Percentiles rank a stretch among this genome's conserved stretches.
These are phyloP conservation scores for Rhorus exstirpatorius DNA, from an alignment of 2,888 invertebrate genomes.

Conservation along the genomic window DNA sequence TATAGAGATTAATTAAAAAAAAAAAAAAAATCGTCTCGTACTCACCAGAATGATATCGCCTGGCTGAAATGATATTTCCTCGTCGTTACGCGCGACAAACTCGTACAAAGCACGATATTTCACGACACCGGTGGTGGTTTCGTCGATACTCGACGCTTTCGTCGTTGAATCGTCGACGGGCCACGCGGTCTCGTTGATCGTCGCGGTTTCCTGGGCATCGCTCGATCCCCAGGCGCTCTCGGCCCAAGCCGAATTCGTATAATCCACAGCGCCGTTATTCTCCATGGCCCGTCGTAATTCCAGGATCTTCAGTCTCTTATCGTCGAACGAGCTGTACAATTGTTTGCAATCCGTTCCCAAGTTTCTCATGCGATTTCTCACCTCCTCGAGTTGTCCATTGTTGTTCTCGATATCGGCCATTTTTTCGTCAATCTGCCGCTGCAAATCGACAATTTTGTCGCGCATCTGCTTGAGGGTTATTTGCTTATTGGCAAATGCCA, in stretches of 20 bases:
- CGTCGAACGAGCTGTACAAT: constrained; percentile 90
- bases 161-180: constrained; percentile 76
- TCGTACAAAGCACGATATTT: constrained; percentile 97
- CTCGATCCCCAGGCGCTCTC: constrained; percentile 88
- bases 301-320: constrained; percentile 87
- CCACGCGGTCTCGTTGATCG: constrained; percentile 87
- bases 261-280: constrained; percentile 83
- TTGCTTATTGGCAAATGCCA: constrained; percentile 90
- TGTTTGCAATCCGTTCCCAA: constrained; percentile 91
- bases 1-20: too few relatives aligned
- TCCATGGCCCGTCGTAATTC: constrained; percentile 87
- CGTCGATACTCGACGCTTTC: constrained; percentile 82
- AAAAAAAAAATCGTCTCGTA: constrained; percentile 45
- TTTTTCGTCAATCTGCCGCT: constrained; percentile 92
- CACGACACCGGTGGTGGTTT: constrained; percentile 87
- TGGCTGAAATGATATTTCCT: constrained; percentile 97
- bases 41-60: constrained; percentile 96
- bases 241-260: constrained; percentile 88
- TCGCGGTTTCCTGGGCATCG: constrained; percentile 76
- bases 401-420: constrained; percentile 93
- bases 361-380: constrained; percentile 90
- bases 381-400: constrained; percentile 91
- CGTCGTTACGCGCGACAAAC: constrained; percentile 96
- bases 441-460: constrained; percentile 91
- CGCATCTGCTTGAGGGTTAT: constrained; percentile 90